A percentile compares a stretch with the other conserved stretches of the same genome.
These are phyloP conservation scores for Drosophila erecta DNA, from an alignment of 1,140 invertebrate genomes.

Conservation along the genomic window DNA sequence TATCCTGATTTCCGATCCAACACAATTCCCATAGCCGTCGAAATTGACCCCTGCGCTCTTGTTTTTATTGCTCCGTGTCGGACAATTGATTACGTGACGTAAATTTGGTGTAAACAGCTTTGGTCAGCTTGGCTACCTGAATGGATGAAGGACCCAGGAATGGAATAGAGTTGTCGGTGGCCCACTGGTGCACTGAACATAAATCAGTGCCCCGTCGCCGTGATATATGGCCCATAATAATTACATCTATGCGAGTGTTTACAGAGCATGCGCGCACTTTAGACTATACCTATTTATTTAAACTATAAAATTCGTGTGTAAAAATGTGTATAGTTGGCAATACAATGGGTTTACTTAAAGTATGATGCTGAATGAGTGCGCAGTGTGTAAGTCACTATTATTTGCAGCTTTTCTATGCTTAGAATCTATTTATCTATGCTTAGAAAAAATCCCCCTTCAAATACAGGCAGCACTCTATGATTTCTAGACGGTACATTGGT, in stretches of 20 bases:
- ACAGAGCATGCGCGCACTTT: no score
- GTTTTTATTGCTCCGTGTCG: constrained; percentile 73
- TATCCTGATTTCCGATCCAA: neutral
- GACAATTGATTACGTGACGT: constrained; percentile 77
- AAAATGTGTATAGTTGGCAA: neutral
- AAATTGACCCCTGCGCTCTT: constrained; percentile 43
- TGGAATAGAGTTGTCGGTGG: constrained; percentile 52
- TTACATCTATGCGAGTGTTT: constrained; percentile 24
- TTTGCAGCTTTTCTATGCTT: neutral
- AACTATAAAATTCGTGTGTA: no score
- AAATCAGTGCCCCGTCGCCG: constrained; percentile 30
- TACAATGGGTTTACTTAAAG: neutral
- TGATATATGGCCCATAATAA: constrained; percentile 45
- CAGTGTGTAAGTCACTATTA: neutral
- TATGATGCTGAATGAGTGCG: no score
- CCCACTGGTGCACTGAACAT: constrained; percentile 11
- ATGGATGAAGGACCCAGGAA: no score
- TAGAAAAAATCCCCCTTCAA: no score
- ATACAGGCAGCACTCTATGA: no score
- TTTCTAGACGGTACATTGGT: neutral
- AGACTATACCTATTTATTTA: no score
- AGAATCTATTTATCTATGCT: no score
- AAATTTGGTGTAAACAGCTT: constrained; percentile 72
- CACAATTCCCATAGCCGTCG: neutral
- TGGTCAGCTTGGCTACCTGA: constrained; percentile 50